Evolutionary conservation across 2,113 vertebrate genomes (phyloP).

Genomic region (Azemiops feae): DNA sequence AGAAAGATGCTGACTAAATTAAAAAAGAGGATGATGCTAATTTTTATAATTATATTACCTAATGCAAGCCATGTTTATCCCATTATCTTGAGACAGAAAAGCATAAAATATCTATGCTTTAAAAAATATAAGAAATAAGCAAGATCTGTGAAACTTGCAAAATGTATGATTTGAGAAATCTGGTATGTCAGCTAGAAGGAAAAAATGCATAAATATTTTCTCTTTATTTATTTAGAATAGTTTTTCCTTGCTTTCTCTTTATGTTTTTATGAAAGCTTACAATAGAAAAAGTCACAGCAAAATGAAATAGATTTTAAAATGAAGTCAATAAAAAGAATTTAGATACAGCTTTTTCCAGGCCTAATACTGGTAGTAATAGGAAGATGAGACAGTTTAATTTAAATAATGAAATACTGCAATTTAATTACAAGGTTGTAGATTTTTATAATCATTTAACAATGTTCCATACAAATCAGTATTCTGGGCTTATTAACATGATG

Average conservation of each 20-base stretch:
- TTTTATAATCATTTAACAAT: background rate
- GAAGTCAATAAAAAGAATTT: background rate
- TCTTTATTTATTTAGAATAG: background rate
- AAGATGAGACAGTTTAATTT: background rate
- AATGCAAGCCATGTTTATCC: background rate
- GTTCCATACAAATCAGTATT: background rate
- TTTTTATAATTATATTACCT: background rate
- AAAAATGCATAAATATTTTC: background rate
- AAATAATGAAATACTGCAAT: background rate
- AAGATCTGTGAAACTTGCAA: background rate
- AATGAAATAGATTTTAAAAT: background rate
- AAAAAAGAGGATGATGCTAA: background rate
- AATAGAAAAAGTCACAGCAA: background rate
- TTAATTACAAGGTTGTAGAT: background rate
- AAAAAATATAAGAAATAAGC: background rate
- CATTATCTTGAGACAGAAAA: background rate
- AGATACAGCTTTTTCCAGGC: background rate
- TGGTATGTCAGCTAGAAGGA: background rate
- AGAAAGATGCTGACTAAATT: background rate
- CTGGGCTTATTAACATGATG: conserved; percentile 3
- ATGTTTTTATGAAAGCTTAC: background rate
- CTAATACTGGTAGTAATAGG: background rate
- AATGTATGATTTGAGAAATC: background rate
- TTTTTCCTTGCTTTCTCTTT: background rate
- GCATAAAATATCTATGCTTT: background rate